Evolutionary conservation across 2,797 vertebrate species (phyloP), one percentile per base, ranked within the genome.

Genomic region (Hippopotamyrus pictus): DNA sequence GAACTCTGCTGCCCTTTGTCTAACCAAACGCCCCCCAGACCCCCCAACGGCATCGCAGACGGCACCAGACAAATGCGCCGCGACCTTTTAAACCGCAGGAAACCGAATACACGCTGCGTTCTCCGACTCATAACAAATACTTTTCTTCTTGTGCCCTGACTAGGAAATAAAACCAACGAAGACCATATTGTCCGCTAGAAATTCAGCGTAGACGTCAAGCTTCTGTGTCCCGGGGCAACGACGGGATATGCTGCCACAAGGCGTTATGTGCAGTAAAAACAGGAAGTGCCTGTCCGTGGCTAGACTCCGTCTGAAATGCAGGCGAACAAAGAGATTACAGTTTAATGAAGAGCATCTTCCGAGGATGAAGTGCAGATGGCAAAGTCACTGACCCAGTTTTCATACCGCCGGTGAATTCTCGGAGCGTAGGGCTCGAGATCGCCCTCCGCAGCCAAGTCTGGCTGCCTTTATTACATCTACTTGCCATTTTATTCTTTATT

Each of bases 71-170:
- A 88, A 82, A 73, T 29, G 37, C 22, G 19, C 44, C 5, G 73
- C 29, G 86, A 87, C 88, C 89, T 88, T 90, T 89, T 90, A 87
- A 92, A 91, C 90, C 88, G 87, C 89, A 92, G 92, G 92, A 93
- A 91, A 91, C 88, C 51, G 88, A 73, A 91, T 91, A 87, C 91
- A 93, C 3, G 44, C 19, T 29, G 65, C 41, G 87, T 86, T 14
- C 41, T 65, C 59, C 44, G 3, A 22, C 87, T 92, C 91, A 89
- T 89, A 89, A 88, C 82, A 90, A 90, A 91, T 91, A 89, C 90
- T 79, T 90, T 86, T 88, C 48, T 86, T 54, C 59, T 92, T 88
- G 90, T 93, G 92, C 90, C 46, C 90, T 90, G 90, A 89, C 90
- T 90, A 89, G 5, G 5, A 89, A 90, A 50, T 85, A 86, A 87